Percentiles rank a stretch among this genome's conserved stretches.
phyloP scores from a whole-genome alignment of 2,113 vertebrate species.

The Gambusia affinis region DNA sequence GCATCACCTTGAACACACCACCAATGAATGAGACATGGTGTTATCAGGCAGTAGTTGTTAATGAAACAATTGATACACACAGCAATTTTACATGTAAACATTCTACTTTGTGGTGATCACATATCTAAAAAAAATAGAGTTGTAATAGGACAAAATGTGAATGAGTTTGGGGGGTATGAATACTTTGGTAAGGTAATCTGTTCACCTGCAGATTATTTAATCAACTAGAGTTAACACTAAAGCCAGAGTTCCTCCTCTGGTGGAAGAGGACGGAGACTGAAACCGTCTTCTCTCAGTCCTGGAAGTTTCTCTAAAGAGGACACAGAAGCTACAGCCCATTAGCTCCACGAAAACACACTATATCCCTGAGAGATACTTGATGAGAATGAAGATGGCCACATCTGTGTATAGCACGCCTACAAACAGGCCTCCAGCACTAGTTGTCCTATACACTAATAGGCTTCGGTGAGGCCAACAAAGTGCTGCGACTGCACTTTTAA shows the following conservation, averaged over 20 bases:
- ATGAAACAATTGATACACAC: neutral
- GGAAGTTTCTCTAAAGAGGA: slow-evolving; percentile 39
- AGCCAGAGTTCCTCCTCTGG: slow-evolving; percentile 27
- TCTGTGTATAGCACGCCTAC: slow-evolving; percentile 58
- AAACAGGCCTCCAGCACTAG: slow-evolving; percentile 64
- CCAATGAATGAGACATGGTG: neutral
- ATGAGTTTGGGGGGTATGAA: neutral
- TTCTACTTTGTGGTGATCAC: neutral
- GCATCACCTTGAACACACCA: neutral
- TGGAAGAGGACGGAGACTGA: slow-evolving; percentile 37
- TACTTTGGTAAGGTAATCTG: slow-evolving; percentile 8
- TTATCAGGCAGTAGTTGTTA: neutral
- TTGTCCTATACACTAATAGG: slow-evolving; percentile 62
- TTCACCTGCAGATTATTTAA: slow-evolving; percentile 32
- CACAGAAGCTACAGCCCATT: slow-evolving; percentile 53
- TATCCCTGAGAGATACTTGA: slow-evolving; percentile 70
- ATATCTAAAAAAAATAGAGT: neutral
- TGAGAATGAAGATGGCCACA: slow-evolving; percentile 59
- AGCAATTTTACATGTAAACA: neutral
- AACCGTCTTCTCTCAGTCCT: slow-evolving; percentile 24
- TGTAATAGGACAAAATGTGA: neutral
- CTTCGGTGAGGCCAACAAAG: slow-evolving; percentile 56
- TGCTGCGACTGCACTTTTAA: slow-evolving; percentile 66
- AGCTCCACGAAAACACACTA: slow-evolving; percentile 53
- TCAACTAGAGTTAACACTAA: slow-evolving; percentile 21